Evolutionary conservation across 2,888 invertebrate genomes (phyloP).

Genomic region (Phorcus lineatus): DNA sequence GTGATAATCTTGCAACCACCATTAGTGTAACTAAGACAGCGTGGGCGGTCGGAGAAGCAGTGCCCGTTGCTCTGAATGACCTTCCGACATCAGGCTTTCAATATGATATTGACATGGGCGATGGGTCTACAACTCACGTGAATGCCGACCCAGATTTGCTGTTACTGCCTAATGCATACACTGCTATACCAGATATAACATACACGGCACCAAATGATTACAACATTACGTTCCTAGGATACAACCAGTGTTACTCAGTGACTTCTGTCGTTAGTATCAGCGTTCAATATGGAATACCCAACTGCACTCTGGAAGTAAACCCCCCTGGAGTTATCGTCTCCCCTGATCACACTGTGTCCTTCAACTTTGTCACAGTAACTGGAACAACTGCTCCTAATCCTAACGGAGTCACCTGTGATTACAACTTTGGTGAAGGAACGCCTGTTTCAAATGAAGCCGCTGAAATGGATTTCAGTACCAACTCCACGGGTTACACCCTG

Average conservation of each 20-base stretch:
- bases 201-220: background rate
- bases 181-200: background rate
- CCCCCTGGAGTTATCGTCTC: background rate
- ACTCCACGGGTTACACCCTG: background rate
- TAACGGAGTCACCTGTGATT: background rate
- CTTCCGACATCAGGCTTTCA: slow-evolving; percentile 9
- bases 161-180: background rate
- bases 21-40: background rate
- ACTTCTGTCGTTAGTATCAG: background rate
- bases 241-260: background rate
- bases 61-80: background rate
- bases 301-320: background rate
- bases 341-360: background rate
- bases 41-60: background rate
- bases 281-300: slow-evolving; percentile 20
- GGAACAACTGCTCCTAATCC: background rate
- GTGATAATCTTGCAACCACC: background rate
- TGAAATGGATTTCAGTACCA: background rate
- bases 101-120: slow-evolving; percentile 5
- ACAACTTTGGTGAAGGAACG: background rate
- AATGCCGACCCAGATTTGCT: background rate
- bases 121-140: background rate
- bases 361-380: background rate
- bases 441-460: background rate
- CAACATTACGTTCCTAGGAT: background rate